Evolutionary conservation across 2,113 vertebrate species (phyloP).

Genomic region (Loxodonta africana): DNA sequence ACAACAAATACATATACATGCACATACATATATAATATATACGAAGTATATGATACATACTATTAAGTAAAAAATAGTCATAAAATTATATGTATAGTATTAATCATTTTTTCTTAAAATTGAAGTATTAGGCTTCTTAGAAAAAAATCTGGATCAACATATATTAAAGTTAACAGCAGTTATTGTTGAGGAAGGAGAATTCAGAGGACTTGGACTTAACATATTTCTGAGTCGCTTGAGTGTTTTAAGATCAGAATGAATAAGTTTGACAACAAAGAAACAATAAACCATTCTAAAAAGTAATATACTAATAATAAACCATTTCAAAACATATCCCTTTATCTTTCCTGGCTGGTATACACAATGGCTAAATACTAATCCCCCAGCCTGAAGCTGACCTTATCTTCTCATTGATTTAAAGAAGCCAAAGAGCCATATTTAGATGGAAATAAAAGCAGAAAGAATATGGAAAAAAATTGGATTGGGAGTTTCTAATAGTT

Average conservation of each 20-base stretch:
- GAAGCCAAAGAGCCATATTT: background rate
- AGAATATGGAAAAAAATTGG: background rate
- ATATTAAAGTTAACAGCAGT: background rate
- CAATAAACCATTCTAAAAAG: background rate
- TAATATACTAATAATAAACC: background rate
- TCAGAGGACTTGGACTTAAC: background rate
- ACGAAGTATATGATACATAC: background rate
- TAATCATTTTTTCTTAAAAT: background rate
- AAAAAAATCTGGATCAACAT: background rate
- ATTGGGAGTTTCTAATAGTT: background rate
- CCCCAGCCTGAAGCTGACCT: background rate
- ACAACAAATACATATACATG: no score
- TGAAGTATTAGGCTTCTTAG: background rate
- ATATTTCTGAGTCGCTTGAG: background rate
- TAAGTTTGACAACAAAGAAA: conserved; percentile 4
- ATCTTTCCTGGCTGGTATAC: background rate
- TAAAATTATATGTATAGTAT: background rate
- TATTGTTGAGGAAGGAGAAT: background rate
- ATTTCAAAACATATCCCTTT: background rate
- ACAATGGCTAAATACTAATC: conserved; percentile 10
- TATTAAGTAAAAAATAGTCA: background rate
- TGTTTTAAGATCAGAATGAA: conserved; percentile 4
- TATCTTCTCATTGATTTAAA: conserved; percentile 36
- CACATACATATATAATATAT: no score
- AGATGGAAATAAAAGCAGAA: conserved; percentile 3